Base-by-base conservation (phyloP, 1,140 invertebrate genomes). In the Rhyzopertha dominica region DNA sequence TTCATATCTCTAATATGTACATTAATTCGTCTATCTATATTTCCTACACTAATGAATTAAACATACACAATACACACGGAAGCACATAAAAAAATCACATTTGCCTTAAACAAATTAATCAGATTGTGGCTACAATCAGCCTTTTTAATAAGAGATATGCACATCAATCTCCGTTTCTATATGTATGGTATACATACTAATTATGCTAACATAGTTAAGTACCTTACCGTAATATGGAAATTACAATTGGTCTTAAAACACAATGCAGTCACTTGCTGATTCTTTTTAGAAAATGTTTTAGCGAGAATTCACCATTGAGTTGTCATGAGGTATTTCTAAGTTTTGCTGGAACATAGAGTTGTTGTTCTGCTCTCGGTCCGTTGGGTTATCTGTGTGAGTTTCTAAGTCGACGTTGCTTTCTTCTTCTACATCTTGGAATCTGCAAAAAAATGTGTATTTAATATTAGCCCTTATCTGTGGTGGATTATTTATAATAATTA, bases 341-440 rank as follows among this genome's bases (percentile, higher is more conserved):
- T 66, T 64, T 40, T 66, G 52, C 38, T 66, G 63, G 44, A 55
- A 66, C 50, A 66, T 58, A 4, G 50, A 59, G 46, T 67, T 67
- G 45, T 68, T 68, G 38, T 66, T 66, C 35, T 53, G 58, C 39
- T 65, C 61, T 29, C 57, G 36, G 19, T 29, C 51, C 13, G 28
- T 41, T 17, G 47, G 34, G 20, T 56, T 53, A 40, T 58, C 56
- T 22, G 29, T 43, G 9, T 38, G 43, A 43, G 49, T 42, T 46
- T 61, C 59, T 47, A 63, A 44, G 35, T 65, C 62, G 30, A 58
- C 59, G 26, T 54, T 56, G 20, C 49, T 58, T 32, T 67, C 65
- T 24, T 63, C 64, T 40, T 66, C 63, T 0, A 56, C 56, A 43
- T 67, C 65, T 58, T 66, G 65, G 48, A 67, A 66, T 54, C 64